Percentiles rank a stretch among this genome's conserved stretches.
phyloP scores from a whole-genome alignment of 2,113 vertebrate species.

The Heterotis niloticus region DNA sequence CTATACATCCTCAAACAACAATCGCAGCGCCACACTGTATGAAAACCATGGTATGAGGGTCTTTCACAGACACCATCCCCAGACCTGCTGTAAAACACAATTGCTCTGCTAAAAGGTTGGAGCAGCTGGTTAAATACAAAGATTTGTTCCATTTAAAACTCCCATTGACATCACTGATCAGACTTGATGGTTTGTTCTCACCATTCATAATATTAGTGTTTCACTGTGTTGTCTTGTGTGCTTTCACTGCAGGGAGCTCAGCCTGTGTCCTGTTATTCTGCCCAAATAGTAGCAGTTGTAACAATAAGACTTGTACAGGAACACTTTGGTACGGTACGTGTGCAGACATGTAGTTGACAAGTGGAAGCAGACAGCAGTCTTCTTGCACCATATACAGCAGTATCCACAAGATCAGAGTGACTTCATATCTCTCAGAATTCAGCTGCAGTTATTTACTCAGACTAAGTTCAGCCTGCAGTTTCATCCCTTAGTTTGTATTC shows the following conservation, averaged over 20 bases:
- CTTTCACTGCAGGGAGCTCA: not conserved
- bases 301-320: too few species aligned
- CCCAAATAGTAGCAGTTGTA: too few species aligned
- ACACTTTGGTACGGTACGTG: too few species aligned
- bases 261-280: not conserved
- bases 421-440: too few species aligned
- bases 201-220: not conserved
- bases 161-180: not conserved
- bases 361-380: too few species aligned
- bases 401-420: too few species aligned
- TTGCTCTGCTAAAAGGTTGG: not conserved
- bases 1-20: not conserved
- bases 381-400: too few species aligned
- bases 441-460: too few species aligned
- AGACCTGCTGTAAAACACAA: constrained; percentile 1
- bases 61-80: not conserved
- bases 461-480: too few species aligned
- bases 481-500: too few species aligned
- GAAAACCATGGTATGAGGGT: not conserved
- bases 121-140: too few species aligned
- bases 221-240: not conserved
- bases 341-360: too few species aligned
- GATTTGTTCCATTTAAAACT: not conserved
- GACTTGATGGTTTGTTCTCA: not conserved
- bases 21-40: not conserved